Evolutionary conservation across 1,140 invertebrate genomes (phyloP).

Genomic region (Amphibalanus amphitrite): DNA sequence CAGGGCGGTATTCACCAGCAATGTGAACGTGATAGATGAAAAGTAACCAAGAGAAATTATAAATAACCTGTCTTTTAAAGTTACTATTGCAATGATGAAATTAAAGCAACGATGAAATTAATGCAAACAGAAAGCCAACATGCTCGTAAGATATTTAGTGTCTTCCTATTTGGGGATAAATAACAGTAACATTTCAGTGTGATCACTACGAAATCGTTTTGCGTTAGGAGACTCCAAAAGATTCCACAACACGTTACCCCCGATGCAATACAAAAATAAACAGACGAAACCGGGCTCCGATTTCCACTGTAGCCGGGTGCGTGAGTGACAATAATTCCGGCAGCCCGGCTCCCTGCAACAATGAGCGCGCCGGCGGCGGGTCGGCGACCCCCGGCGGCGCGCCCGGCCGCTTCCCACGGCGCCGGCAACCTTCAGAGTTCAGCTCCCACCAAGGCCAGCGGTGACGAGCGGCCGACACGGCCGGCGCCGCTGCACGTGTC

Average conservation of each 20-base stretch:
- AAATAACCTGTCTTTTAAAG: background rate
- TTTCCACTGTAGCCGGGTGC: too few species aligned
- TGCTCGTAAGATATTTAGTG: background rate
- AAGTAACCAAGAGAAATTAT: constrained; percentile 9
- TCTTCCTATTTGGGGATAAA: background rate
- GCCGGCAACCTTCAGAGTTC: too few species aligned
- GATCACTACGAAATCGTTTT: background rate
- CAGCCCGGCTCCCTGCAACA: too few species aligned
- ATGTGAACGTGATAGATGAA: constrained; percentile 8
- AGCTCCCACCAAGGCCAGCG: too few species aligned
- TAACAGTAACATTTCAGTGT: background rate
- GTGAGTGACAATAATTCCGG: too few species aligned
- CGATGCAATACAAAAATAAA: background rate
- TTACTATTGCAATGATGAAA: background rate
- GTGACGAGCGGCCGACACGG: too few species aligned
- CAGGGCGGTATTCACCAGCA: too few species aligned
- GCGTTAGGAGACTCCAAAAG: background rate
- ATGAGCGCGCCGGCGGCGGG: too few species aligned
- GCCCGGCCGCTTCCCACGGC: too few species aligned
- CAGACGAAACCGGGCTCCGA: background rate
- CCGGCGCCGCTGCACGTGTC: too few species aligned
- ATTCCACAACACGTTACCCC: background rate
- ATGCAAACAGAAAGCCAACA: background rate
- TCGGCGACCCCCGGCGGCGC: too few species aligned
- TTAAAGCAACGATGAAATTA: background rate